These are phyloP conservation scores for Myzus persicae DNA, from an alignment of 1,140 invertebrate genomes.

Conservation along the genomic window DNA sequence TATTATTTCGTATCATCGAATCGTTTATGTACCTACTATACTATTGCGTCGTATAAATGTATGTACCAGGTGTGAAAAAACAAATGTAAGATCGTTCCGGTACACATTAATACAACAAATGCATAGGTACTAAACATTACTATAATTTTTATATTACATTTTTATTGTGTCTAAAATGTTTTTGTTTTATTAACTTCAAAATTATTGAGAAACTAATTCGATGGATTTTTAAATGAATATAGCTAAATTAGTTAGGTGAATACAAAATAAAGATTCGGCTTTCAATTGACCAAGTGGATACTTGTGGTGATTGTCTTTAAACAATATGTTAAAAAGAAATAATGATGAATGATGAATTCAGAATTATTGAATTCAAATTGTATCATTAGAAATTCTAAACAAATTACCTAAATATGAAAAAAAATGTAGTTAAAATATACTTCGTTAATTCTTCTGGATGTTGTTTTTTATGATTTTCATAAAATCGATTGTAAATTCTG, in stretches of 20 bases:
- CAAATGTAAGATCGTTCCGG: not conserved
- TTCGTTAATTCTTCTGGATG: not conserved
- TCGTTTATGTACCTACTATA: not conserved
- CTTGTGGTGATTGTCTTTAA: not conserved
- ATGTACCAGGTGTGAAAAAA: not conserved
- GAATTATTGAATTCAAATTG: not conserved
- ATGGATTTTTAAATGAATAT: not conserved
- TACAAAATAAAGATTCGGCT: not conserved
- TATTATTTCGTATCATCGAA: not conserved
- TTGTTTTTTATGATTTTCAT: not conserved
- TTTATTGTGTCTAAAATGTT: not conserved
- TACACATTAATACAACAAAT: not conserved
- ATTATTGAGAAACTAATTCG: not conserved
- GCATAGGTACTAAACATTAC: not conserved
- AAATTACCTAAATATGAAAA: too few species aligned
- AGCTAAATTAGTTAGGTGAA: too few species aligned
- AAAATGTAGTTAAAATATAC: too few species aligned
- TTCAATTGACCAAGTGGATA: not conserved
- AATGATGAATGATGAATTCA: not conserved
- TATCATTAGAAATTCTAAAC: not conserved
- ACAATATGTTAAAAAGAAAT: not conserved
- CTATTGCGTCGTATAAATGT: not conserved
- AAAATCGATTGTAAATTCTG: not conserved
- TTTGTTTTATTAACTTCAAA: not conserved
- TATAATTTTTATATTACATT: not conserved